A percentile compares a stretch with the other conserved stretches of the same genome.
Evolutionary conservation across 2,797 vertebrate genomes (phyloP).

Genomic region (Pseudochaenichthys georgianus): DNA sequence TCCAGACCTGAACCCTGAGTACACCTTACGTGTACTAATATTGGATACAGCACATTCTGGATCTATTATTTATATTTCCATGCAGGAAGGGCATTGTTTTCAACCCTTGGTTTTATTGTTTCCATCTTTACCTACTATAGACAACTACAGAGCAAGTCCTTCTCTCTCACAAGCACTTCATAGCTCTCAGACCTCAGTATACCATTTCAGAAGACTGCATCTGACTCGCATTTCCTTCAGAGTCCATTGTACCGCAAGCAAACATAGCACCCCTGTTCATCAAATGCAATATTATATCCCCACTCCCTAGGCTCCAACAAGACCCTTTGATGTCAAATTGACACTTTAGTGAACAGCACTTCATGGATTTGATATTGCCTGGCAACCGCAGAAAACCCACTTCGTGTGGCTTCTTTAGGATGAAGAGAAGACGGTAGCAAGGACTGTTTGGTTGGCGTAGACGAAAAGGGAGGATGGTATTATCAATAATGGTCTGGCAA

Average conservation of each 20-base stretch:
- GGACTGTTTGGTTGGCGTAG: conserved; percentile 27
- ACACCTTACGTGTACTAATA: not conserved
- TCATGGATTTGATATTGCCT: conserved; percentile 82
- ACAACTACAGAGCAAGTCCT: conserved; percentile 15
- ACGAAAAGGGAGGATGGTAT: conserved; percentile 48
- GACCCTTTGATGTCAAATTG: conserved; percentile 86
- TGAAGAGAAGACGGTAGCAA: conserved; percentile 44
- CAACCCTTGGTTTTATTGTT: conserved; percentile 46
- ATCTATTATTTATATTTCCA: conserved; percentile 37
- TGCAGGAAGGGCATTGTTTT: conserved; percentile 29
- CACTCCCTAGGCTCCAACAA: conserved; percentile 69
- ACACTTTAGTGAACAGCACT: conserved; percentile 84
- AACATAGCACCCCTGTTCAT: conserved; percentile 68
- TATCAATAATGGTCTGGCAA: conserved; percentile 69
- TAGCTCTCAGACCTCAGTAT: conserved; percentile 46
- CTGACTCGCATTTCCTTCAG: conserved; percentile 48
- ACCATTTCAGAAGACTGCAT: conserved; percentile 59
- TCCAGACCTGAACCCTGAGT: conserved; percentile 15
- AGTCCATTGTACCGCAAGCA: conserved; percentile 60
- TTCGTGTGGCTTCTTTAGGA: conserved; percentile 64
- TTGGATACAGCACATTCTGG: conserved; percentile 39
- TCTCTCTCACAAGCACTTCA: conserved; percentile 36
- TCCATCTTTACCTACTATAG: conserved; percentile 47
- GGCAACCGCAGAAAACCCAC: conserved; percentile 77
- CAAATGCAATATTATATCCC: conserved; percentile 76